Conservation (phyloP, 2,113 vertebrate species). For the Podiceps cristatus region DNA sequence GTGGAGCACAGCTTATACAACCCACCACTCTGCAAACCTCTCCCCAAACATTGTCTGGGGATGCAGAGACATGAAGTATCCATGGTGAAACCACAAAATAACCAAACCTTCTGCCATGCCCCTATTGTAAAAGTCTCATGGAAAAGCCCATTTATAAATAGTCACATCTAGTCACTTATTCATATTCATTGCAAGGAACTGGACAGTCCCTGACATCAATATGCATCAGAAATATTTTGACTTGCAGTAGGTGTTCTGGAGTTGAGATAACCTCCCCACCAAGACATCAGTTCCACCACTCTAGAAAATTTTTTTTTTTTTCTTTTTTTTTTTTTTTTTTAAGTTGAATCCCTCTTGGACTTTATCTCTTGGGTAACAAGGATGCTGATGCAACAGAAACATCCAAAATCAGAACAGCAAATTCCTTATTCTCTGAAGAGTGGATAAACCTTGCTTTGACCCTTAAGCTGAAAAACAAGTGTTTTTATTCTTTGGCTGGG, state of each 20-base stretch:
- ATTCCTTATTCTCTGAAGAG: neutral
- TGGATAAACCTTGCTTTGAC: neutral
- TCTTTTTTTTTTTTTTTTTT: neutral
- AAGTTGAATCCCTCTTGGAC: neutral
- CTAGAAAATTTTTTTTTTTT: too few species aligned
- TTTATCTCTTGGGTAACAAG: neutral
- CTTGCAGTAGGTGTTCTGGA: neutral
- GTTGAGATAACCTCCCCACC: neutral
- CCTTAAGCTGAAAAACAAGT: neutral
- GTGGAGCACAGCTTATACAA: neutral
- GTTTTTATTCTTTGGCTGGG: neutral
- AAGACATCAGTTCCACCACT: neutral
- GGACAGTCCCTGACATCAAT: neutral
- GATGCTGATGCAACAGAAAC: neutral
- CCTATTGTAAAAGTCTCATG: neutral
- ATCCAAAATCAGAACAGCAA: neutral
- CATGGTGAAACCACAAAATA: neutral
- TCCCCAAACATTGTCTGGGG: rapidly evolving
- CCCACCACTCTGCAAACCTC: neutral
- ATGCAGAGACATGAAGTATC: rapidly evolving
- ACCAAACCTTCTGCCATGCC: neutral
- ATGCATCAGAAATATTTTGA: neutral
- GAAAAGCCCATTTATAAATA: neutral
- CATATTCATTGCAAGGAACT: rapidly evolving
- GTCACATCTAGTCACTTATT: neutral